phyloP scores from a whole-genome alignment of 2,113 vertebrate genomes.

The Equus przewalskii region DNA sequence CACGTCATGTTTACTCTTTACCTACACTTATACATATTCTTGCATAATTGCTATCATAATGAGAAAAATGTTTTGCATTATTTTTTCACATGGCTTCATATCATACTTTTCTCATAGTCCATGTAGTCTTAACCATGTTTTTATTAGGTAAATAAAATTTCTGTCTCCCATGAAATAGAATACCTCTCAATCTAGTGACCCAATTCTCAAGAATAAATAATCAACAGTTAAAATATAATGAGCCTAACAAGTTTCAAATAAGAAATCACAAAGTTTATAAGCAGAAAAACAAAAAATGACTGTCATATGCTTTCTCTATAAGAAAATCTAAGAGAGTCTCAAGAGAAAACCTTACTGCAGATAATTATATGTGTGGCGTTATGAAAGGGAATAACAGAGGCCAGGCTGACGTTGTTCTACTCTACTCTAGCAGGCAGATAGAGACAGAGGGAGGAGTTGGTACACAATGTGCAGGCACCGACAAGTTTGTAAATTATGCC shows the following conservation, averaged over 20 bases:
- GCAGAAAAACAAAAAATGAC: slow-evolving; percentile 31
- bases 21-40: neutral
- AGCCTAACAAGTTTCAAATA: neutral
- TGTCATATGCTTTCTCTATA: slow-evolving; percentile 38
- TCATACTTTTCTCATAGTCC: neutral
- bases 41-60: neutral
- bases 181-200: neutral
- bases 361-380: slow-evolving; percentile 56
- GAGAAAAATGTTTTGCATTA: neutral
- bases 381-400: slow-evolving; percentile 30
- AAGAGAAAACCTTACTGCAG: slow-evolving; percentile 46
- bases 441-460: slow-evolving; percentile 52
- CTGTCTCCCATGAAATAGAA: neutral
- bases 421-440: slow-evolving; percentile 24
- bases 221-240: slow-evolving; percentile 33
- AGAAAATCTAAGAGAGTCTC: slow-evolving; percentile 70
- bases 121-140: neutral
- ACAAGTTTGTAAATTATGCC: slow-evolving; percentile 62
- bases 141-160: neutral
- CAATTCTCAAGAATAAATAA: slow-evolving; percentile 2
- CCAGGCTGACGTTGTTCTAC: slow-evolving; percentile 23
- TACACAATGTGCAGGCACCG: neutral
- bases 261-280: neutral
- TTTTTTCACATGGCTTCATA: neutral
- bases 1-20: neutral